Conservation (phyloP, 2,113 vertebrate genomes). For the Salminus brasiliensis region DNA sequence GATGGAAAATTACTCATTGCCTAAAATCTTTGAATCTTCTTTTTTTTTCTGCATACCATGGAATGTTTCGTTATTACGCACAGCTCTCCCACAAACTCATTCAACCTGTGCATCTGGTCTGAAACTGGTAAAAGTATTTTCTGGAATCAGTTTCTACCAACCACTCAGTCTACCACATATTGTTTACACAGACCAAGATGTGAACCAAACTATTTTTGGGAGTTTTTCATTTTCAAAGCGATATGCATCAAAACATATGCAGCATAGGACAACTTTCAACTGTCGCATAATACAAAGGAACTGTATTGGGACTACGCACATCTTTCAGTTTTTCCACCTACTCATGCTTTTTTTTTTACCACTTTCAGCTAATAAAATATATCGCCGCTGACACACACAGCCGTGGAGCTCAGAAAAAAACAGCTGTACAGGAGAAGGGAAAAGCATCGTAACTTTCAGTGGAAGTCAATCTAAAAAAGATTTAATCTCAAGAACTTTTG, state of each 20-base stretch:
- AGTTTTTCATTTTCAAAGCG: constrained; percentile 9
- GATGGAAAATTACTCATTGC: constrained; percentile 52
- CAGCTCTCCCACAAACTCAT: constrained; percentile 13
- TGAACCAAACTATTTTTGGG: constrained; percentile 7
- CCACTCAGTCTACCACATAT: constrained; percentile 29
- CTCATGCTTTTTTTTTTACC: background rate
- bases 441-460: no score
- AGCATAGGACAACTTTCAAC: background rate
- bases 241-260: background rate
- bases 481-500: no score
- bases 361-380: background rate
- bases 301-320: background rate
- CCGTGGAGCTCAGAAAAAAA: no score
- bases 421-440: no score
- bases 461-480: no score
- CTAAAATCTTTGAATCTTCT: background rate
- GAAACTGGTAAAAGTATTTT: constrained; percentile 25
- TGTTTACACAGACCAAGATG: background rate
- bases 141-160: constrained; percentile 39
- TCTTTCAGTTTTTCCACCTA: background rate
- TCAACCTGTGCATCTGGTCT: background rate
- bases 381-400: no score
- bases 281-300: background rate
- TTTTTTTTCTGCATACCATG: constrained; percentile 24
- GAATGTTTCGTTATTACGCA: constrained; percentile 30